Conservation (phyloP, 2,888 invertebrate genomes). For the Tipula confusa region DNA sequence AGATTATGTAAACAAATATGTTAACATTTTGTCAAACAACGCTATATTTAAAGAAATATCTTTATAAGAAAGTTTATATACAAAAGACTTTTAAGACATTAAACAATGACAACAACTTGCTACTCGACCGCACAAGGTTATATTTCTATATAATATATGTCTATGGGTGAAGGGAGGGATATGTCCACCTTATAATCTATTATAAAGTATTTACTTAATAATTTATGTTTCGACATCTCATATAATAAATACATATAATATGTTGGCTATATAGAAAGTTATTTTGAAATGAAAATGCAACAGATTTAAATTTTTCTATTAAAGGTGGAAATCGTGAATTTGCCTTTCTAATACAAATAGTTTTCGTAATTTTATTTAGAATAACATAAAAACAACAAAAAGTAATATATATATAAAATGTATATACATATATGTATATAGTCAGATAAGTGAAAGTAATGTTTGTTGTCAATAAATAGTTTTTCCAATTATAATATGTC, state of each 20-base stretch:
- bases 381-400: background rate
- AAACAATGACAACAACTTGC: slow-evolving; percentile 12
- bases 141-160: background rate
- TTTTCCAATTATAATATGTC: background rate
- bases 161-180: background rate
- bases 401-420: no score
- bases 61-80: background rate
- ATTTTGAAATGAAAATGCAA: background rate
- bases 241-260: background rate
- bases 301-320: background rate
- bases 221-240: background rate
- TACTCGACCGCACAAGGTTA: slow-evolving; percentile 12
- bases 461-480: slow-evolving; percentile 3
- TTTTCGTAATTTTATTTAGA: background rate
- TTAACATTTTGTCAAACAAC: slow-evolving; percentile 12
- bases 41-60: background rate
- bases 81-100: background rate
- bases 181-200: background rate
- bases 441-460: background rate
- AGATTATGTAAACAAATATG: slow-evolving; percentile 20
- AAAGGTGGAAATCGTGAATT: slow-evolving; percentile 25
- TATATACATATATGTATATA: no score
- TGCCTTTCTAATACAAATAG: background rate
- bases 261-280: background rate
- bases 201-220: background rate